phyloP scores from a whole-genome alignment of 2,888 invertebrate genomes.

The Latheticus oryzae region DNA sequence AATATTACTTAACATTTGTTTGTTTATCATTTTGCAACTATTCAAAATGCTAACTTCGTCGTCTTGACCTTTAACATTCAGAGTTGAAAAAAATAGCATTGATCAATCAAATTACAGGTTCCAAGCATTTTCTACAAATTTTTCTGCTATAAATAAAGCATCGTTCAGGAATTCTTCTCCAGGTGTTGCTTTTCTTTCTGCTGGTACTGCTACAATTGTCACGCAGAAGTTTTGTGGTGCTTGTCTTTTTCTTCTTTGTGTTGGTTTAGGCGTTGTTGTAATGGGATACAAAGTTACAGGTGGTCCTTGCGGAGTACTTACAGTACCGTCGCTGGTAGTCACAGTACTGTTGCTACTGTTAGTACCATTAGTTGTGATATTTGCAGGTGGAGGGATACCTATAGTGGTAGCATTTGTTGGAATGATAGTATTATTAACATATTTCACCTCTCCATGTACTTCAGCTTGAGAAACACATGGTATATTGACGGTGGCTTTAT shows the following conservation, averaged over 20 bases:
- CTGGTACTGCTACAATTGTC: conserved; percentile 56
- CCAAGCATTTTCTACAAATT: conserved; percentile 51
- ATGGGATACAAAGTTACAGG: conserved; percentile 26
- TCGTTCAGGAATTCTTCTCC: conserved; percentile 50
- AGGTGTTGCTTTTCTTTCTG: conserved; percentile 51
- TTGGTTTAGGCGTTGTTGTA: conserved; percentile 36
- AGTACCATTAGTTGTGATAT: conserved; percentile 13
- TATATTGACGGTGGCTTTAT: conserved; percentile 53
- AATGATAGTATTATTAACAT: conserved; percentile 40
- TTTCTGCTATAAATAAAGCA: conserved; percentile 48
- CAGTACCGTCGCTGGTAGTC: conserved; percentile 2
- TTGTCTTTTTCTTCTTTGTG: conserved; percentile 37
- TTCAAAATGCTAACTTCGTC: too few relatives aligned
- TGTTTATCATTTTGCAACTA: too few relatives aligned
- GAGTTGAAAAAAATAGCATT: conserved; percentile 14
- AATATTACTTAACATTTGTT: too few relatives aligned
- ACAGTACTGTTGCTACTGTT: conserved; percentile 18
- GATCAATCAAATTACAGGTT: conserved; percentile 40
- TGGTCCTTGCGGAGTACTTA: conserved; percentile 9
- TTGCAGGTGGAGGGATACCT: conserved; percentile 26
- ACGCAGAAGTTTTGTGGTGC: conserved; percentile 55
- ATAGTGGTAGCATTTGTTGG: conserved; percentile 26
- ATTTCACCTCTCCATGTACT: conserved; percentile 44
- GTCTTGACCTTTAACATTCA: too few relatives aligned
- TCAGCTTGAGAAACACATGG: conserved; percentile 60